Base-by-base conservation (phyloP, 1,140 invertebrate species). In the Aphis gossypii region DNA sequence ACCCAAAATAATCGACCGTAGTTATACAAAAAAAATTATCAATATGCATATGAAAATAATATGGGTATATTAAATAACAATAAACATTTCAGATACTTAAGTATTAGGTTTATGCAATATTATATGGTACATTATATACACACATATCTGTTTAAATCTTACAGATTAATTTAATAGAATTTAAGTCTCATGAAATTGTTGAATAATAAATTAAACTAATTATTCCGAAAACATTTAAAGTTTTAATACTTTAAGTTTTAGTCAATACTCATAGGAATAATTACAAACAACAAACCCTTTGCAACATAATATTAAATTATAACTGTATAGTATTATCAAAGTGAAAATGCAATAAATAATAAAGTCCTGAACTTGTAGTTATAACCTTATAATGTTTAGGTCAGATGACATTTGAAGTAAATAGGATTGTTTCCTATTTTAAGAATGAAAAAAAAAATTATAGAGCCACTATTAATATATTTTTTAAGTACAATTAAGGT, bases 221-320 rank as follows among this genome's bases (percentile, higher is more conserved):
- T 35, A 76, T 76, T n/a, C n/a, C n/a, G 60, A 76, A 76, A 76
- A n/a, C 30, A 76, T 76, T 76, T 76, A 76, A 76, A 76, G 60
- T 76, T 76, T 76, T 76, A 76, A 76, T n/a, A 76, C 60, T 76
- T 76, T 35, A 76, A 76, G 60, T 76, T 76, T 76, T n/a, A 76
- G 60, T n/a, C 60, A 76, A 76, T 76, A 76, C 60, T 76, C 60
- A 76, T 76, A 76, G 60, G 60, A 76, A 76, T 76, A 76, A 76
- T 76, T 76, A 76, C 60, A 76, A 76, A 76, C 60, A 76, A 76
- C 14, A n/a, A 76, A 76, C 60, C 60, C 60, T 76, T 76, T n/a
- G 30, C 60, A 76, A 76, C 30, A 76, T 76, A n/a, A 76, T 76
- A n/a, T 76, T 76, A 35, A 76, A 76, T n/a, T 76, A 76, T 76